phyloP scores from a whole-genome alignment of 1,140 invertebrate genomes.

The Cherax quadricarinatus region DNA sequence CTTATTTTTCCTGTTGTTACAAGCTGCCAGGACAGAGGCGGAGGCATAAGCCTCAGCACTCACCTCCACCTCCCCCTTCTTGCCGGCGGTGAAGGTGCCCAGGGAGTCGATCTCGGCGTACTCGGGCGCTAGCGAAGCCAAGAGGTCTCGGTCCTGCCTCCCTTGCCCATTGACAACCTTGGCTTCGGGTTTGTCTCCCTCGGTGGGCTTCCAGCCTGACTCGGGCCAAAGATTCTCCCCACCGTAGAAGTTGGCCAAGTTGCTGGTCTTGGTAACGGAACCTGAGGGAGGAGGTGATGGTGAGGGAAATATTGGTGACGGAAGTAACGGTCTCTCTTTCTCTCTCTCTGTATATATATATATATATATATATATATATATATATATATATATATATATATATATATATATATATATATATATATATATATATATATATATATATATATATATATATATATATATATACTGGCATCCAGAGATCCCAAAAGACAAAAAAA shows the following conservation, averaged over 20 bases:
- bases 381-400: neutral
- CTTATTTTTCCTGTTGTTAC: slow-evolving; percentile 67
- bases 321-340: too few species aligned
- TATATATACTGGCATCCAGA: too few species aligned
- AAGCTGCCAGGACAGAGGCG: slow-evolving; percentile 65
- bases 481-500: too few species aligned
- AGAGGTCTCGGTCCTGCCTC: slow-evolving; percentile 32
- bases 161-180: slow-evolving; percentile 21
- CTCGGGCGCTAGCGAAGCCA: slow-evolving; percentile 71
- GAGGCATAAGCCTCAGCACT: slow-evolving; percentile 71
- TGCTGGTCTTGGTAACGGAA: slow-evolving; percentile 73
- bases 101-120: slow-evolving; percentile 73
- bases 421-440: too few species aligned
- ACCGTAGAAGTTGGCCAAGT: slow-evolving; percentile 73
- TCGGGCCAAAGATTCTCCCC: slow-evolving; percentile 73
- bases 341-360: too few species aligned
- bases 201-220: slow-evolving; percentile 67
- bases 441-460: too few species aligned
- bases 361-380: neutral
- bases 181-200: slow-evolving; percentile 55
- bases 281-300: slow-evolving; percentile 26
- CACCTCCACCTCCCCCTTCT: slow-evolving; percentile 61
- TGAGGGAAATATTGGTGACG: too few species aligned
- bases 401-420: too few species aligned
- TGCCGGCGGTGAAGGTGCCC: slow-evolving; percentile 67